Evolutionary conservation across 2,797 vertebrate genomes (phyloP).

Genomic region (Lithobates sylvaticus): DNA sequence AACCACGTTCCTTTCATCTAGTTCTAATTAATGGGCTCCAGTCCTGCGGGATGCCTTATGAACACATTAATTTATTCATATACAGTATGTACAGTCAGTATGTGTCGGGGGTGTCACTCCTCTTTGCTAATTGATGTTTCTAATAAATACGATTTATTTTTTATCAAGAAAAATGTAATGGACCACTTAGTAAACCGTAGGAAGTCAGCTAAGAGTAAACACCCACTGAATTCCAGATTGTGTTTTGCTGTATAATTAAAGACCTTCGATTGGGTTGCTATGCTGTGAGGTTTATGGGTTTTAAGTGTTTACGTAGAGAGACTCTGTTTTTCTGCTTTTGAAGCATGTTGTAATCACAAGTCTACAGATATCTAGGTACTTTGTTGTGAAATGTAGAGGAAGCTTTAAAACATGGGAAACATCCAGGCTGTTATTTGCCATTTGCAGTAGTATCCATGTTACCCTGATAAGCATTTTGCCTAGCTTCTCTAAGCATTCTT

Average conservation of each 20-base stretch:
- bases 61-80: not conserved
- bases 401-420: too few relatives aligned
- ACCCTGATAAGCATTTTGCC: too few relatives aligned
- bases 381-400: too few relatives aligned
- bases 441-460: too few relatives aligned
- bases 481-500: too few relatives aligned
- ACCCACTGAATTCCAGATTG: not conserved
- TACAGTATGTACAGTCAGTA: not conserved
- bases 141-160: slow-evolving; percentile 7
- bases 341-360: too few relatives aligned
- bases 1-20: too few relatives aligned
- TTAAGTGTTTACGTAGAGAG: too few relatives aligned
- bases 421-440: too few relatives aligned
- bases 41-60: not conserved
- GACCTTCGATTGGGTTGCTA: not conserved
- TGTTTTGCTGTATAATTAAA: slow-evolving; percentile 11
- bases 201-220: slow-evolving; percentile 13
- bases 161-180: slow-evolving; percentile 2
- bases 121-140: slow-evolving; percentile 6
- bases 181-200: slow-evolving; percentile 25
- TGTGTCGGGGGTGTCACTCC: not conserved
- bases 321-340: too few relatives aligned
- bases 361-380: too few relatives aligned
- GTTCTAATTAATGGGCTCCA: not conserved
- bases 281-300: too few relatives aligned